Evolutionary conservation across 2,113 vertebrate species (phyloP), one percentile per base, ranked within the genome.

Genomic region (Ageneiosus marmoratus): DNA sequence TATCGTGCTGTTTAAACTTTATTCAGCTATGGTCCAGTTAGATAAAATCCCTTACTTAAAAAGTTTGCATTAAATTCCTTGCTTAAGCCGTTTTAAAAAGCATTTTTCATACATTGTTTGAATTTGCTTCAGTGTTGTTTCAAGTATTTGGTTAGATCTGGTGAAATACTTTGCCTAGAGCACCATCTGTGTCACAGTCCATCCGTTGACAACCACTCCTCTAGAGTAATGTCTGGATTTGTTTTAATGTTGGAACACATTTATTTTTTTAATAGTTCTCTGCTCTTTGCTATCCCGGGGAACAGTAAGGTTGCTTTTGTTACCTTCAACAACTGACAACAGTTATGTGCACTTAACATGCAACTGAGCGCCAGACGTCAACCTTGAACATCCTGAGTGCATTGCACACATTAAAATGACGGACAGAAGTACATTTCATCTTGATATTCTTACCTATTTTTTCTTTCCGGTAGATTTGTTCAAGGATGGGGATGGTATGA

Each of bases 401-500:
- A 81, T 22, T n/a, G n/a, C n/a, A n/a, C n/a, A n/a, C n/a, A 83
- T 77, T 50, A 56, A 62, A 88, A 79, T 85, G 91, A 73, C 89
- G 51, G 29, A 55, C 48, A 75, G 50, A 55, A 37, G 50, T 18
- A 55, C 29, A 69, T 79, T 74, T 24, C 1, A 24, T 55, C 29
- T 37, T 13, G 37, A 37, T 34, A 37, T 60, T 79, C 51, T 58
- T 84, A 48, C 60, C 46, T 32, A 53, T 41, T 37, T 81, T 56
- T 29, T 37, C 37, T 63, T 77, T 60, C 55, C 51, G 22, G 27
- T 29, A 29, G 72, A 77, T 78, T 74, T 79, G 56, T 85, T 87
- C 82, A 87, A 87, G 87, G 87, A 85, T 85, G 84, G 83, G 73
- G 72, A 89, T 83, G 8, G 62, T 2, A 72, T 87, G 84, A 91